Evolutionary conservation across 1,140 invertebrate species (phyloP), one percentile per base, ranked within the genome.

Genomic region (Temnothorax curvispinosus): DNA sequence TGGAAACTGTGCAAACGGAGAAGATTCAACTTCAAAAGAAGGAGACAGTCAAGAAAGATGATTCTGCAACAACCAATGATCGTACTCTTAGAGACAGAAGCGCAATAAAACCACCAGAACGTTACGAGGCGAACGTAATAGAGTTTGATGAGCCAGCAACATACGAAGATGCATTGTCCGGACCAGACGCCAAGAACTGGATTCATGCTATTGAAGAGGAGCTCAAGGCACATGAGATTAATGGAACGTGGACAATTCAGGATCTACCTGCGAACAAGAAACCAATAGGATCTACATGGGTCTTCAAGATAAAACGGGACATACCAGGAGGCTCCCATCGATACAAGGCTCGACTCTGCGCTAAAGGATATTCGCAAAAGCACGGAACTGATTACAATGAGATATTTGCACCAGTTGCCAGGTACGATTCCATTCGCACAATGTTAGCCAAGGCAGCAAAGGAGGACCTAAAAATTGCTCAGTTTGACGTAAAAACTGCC

Each of bases 131-230:
- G 38, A 76, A 41, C 18, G 0, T 58, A 11, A 18, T 21, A 7
- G 18, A 60, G 8, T 9, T 21, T 1, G 52, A 71, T 54, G 67
- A 54, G 5, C 38, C 72, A 0, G 32, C 8, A n/a, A 47, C 64
- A 0, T 78, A 71, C n/a, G 21, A 27, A 1, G 74, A 86, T 32
- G 64, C 85, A 1, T 18, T 69, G 5, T 15, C 9, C 0, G 47
- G 41, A 2, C 27, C 27, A 6, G 75, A 86, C 50, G 65, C 38
- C 0, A 15, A 3, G 0, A 35, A 86, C 3, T 86, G 75, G 85
- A 32, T 11, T 0, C 5, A 8, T 18, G 85, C 74, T 2, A 71
- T 86, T 21, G 4, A 60, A 0, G 65, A 77, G 4, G 85, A 86
- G 15, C 5, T 77, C 1, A 13, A 32, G 3, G 64, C 84, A 1